These are phyloP conservation scores for Allygus modestus DNA, from an alignment of 2,888 invertebrate species.

Conservation along the genomic window DNA sequence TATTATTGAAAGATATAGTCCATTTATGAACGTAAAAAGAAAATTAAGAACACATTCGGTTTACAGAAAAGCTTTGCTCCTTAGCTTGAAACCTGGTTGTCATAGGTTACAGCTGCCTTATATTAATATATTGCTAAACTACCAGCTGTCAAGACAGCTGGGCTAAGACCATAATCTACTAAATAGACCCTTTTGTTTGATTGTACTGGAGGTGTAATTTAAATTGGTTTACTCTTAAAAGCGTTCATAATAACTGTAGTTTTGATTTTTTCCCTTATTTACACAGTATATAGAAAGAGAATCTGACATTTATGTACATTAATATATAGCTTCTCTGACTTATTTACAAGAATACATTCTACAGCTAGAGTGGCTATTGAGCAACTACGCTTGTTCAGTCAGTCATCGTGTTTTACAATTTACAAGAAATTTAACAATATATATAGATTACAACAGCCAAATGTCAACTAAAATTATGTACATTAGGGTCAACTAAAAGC, in stretches of 20 bases:
- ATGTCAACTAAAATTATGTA: conserved; percentile 32
- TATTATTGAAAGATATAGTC: conserved; percentile 3
- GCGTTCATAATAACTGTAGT: not conserved
- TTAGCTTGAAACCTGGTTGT: conserved; percentile 52
- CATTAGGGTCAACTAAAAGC: conserved; percentile 9
- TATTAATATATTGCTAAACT: not conserved
- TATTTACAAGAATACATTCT: conserved; percentile 43
- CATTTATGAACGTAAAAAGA: not conserved
- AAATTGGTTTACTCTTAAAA: not conserved
- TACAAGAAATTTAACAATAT: conserved; percentile 39
- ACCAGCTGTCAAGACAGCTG: conserved; percentile 20
- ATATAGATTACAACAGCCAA: conserved; percentile 33
- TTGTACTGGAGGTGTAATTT: not conserved
- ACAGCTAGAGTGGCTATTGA: conserved; percentile 44
- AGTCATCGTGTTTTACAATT: not conserved
- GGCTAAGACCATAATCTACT: conserved; percentile 15
- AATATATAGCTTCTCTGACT: not conserved
- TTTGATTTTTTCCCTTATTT: conserved; percentile 6
- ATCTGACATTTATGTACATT: not conserved
- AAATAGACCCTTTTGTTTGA: conserved; percentile 26
- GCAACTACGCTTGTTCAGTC: conserved; percentile 49
- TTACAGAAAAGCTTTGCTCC: conserved; percentile 30
- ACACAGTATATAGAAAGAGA: not conserved
- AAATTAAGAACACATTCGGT: conserved; percentile 36
- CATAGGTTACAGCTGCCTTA: conserved; percentile 24